Evolutionary conservation across 2,888 invertebrate genomes (phyloP).

Genomic region (Latheticus oryzae): DNA sequence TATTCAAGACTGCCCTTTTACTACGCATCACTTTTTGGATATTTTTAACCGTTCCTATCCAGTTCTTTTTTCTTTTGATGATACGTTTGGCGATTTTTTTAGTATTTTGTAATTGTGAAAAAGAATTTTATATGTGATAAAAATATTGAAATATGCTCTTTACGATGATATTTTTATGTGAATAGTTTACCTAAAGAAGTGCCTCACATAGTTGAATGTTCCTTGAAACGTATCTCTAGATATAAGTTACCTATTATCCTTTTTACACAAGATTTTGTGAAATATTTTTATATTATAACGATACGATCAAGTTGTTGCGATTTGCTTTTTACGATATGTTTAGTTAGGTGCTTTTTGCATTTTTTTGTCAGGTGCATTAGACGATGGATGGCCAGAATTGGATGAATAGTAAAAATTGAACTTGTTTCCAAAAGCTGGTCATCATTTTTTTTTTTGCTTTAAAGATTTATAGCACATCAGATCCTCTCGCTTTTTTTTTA

Average conservation of each 20-base stretch:
- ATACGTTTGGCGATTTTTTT: slow-evolving; percentile 28
- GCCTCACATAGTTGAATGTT: slow-evolving; percentile 56
- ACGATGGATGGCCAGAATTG: slow-evolving; percentile 1
- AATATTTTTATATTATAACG: slow-evolving; percentile 41
- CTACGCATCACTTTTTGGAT: slow-evolving; percentile 35
- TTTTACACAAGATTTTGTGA: slow-evolving; percentile 43
- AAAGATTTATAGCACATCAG: slow-evolving; percentile 6
- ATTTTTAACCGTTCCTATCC: slow-evolving; percentile 37
- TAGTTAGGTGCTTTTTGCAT: slow-evolving; percentile 42
- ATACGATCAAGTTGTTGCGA: slow-evolving; percentile 36
- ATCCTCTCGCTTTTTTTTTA: slow-evolving; percentile 21
- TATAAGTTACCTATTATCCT: slow-evolving; percentile 50
- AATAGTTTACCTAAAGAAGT: slow-evolving; percentile 55
- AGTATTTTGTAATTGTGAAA: slow-evolving; percentile 33
- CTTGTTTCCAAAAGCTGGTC: slow-evolving; percentile 4
- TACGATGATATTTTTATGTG: slow-evolving; percentile 53
- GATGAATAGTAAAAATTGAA: slow-evolving; percentile 13
- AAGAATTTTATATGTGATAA: slow-evolving; percentile 43
- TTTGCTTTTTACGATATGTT: slow-evolving; percentile 39
- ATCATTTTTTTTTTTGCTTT: slow-evolving; percentile 19
- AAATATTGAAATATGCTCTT: slow-evolving; percentile 41
- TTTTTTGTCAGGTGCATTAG: slow-evolving; percentile 36
- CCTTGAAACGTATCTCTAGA: slow-evolving; percentile 50
- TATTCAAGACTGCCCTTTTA: slow-evolving; percentile 42
- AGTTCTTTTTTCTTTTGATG: slow-evolving; percentile 28